A percentile compares a stretch with the other conserved stretches of the same genome.
Conservation (phyloP, 2,113 vertebrate genomes). For the Garra rufa region DNA sequence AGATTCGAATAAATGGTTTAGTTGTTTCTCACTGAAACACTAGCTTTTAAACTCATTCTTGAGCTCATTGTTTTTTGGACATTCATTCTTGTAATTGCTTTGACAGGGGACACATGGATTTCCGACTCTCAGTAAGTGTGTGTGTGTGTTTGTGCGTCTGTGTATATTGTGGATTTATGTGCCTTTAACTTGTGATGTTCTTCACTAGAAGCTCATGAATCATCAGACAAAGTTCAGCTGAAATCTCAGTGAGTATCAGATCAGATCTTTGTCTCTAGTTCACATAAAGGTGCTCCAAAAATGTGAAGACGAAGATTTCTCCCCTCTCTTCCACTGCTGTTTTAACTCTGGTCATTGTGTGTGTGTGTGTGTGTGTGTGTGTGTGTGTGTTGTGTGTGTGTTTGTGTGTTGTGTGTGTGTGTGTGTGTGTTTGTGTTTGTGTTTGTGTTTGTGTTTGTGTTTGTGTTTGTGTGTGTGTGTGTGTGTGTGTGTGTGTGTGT, state of each 20-base stretch:
- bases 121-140: slow-evolving; percentile 83
- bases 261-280: background rate
- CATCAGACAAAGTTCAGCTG: slow-evolving; percentile 72
- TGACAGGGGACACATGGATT: slow-evolving; percentile 78
- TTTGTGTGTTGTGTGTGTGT: background rate
- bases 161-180: background rate
- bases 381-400: slow-evolving; percentile 11
- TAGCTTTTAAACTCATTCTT: slow-evolving; percentile 42
- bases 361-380: background rate
- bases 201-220: slow-evolving; percentile 75
- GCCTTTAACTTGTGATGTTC: slow-evolving; percentile 11
- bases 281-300: background rate
- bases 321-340: background rate
- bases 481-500: too few relatives aligned
- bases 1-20: slow-evolving; percentile 9
- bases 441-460: background rate
- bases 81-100: slow-evolving; percentile 26
- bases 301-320: background rate
- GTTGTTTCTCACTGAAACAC: background rate
- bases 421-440: background rate
- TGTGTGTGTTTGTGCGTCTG: slow-evolving; percentile 22
- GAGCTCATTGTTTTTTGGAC: background rate
- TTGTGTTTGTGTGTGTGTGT: background rate
- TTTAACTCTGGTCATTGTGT: background rate
- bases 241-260: slow-evolving; percentile 78